These are phyloP conservation scores for Sarcoramphus papa DNA, from an alignment of 2,797 vertebrate species.

Conservation along the genomic window DNA sequence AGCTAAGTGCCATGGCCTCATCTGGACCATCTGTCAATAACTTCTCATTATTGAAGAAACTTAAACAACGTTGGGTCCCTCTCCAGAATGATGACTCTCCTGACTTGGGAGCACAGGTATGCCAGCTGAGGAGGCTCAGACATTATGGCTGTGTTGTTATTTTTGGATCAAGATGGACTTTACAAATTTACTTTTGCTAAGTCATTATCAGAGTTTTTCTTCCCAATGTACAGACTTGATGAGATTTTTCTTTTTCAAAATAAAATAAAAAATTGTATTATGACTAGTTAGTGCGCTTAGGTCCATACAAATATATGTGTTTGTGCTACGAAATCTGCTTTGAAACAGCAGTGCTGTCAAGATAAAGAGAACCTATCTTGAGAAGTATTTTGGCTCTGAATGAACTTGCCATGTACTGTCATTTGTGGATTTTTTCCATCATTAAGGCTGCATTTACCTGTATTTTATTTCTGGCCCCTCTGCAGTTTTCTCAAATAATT, in stretches of 20 bases:
- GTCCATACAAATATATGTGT: neutral
- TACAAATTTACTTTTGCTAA: neutral
- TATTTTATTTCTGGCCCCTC: neutral
- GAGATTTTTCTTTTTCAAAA: neutral
- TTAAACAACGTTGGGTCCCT: neutral
- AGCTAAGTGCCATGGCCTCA: neutral
- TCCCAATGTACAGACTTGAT: neutral
- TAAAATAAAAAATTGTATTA: neutral
- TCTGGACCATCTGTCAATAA: neutral
- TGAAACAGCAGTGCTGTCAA: neutral
- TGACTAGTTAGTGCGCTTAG: neutral
- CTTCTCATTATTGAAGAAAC: neutral
- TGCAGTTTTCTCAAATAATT: neutral
- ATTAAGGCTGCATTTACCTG: neutral
- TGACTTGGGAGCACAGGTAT: neutral
- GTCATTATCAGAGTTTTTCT: neutral
- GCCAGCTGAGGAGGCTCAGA: neutral
- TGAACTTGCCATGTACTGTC: neutral
- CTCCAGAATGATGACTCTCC: neutral
- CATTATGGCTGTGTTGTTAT: neutral
- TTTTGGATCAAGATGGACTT: neutral
- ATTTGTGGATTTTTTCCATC: neutral
- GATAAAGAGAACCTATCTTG: neutral
- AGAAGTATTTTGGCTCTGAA: neutral
- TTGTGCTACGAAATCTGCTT: neutral